These are phyloP conservation scores for Tauraco hartlaubi DNA, from an alignment of 2,797 vertebrate species.

Conservation along the genomic window DNA sequence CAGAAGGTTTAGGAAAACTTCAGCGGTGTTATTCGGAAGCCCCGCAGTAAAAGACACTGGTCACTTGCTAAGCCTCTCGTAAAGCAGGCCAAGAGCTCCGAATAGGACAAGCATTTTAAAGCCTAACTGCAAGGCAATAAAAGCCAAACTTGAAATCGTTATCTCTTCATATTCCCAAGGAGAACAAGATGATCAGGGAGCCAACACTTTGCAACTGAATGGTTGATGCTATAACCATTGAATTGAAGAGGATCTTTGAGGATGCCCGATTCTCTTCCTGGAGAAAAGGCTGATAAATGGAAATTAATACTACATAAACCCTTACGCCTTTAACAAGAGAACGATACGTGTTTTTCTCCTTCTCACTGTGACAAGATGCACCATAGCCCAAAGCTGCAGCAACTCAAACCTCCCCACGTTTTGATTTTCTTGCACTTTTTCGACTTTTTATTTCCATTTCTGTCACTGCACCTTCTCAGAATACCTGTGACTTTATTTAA, in stretches of 20 bases:
- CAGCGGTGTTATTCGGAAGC: background rate
- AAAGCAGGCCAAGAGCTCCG: background rate
- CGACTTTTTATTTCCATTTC: background rate
- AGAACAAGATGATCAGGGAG: background rate
- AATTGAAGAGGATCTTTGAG: background rate
- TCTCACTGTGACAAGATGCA: background rate
- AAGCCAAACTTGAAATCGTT: background rate
- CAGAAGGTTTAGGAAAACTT: background rate
- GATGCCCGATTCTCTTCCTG: conserved; percentile 6
- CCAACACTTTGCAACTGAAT: background rate
- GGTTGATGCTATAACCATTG: background rate
- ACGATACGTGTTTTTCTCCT: background rate
- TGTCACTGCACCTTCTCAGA: background rate
- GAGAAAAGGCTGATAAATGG: background rate
- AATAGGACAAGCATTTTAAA: background rate
- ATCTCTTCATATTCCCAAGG: background rate
- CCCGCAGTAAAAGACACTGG: background rate
- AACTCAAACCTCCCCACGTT: background rate
- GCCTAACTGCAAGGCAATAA: background rate
- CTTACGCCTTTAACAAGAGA: background rate
- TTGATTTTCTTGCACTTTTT: background rate
- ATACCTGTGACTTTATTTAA: background rate
- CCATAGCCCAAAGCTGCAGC: background rate
- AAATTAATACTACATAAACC: background rate
- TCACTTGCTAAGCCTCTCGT: background rate